phyloP scores from a whole-genome alignment of 1,140 invertebrate species.

The Chrysoperla carnea region DNA sequence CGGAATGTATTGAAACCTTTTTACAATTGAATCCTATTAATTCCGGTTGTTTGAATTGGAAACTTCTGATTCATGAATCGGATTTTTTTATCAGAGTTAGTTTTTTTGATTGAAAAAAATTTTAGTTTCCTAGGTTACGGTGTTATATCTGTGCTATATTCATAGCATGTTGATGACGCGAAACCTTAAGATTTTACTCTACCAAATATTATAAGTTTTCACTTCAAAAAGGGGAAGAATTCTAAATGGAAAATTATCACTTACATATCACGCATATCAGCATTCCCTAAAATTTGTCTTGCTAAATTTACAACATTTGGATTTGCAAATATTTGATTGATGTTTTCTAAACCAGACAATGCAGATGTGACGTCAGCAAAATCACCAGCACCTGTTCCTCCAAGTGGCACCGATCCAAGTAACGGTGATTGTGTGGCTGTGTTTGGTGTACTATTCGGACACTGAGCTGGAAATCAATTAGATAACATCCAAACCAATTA shows the following conservation, averaged over 20 bases:
- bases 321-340: constrained; percentile 48
- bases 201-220: no score
- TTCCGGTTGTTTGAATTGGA: no score
- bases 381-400: constrained; percentile 16
- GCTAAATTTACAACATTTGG: constrained; percentile 62
- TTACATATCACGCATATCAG: constrained; percentile 55
- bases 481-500: background rate
- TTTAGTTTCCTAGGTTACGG: no score
- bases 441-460: constrained; percentile 6
- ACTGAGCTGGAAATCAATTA: constrained; percentile 3
- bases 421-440: constrained; percentile 1
- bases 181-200: no score
- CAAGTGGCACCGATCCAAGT: constrained; percentile 1
- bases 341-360: constrained; percentile 13
- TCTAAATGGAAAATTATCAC: constrained; percentile 9
- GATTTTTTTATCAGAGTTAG: no score
- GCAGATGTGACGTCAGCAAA: constrained; percentile 14
- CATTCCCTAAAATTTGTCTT: constrained; percentile 57
- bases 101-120: no score
- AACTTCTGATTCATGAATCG: no score
- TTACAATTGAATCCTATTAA: no score
- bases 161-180: no score
- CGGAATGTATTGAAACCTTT: no score
- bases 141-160: no score
- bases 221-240: background rate